Conservation (phyloP, 2,888 invertebrate species). For the Megamerina dolium region DNA sequence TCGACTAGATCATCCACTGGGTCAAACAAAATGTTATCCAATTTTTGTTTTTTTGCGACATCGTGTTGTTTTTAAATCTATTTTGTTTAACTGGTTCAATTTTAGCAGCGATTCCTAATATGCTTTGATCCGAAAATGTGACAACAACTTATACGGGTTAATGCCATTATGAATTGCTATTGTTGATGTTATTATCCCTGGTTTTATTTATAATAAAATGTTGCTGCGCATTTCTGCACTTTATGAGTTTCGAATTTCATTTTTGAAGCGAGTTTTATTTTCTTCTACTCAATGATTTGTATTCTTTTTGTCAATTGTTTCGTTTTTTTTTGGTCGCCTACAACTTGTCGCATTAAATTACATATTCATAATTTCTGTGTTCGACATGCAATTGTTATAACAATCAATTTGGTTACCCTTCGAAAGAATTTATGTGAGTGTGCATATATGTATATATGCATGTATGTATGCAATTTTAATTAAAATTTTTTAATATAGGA, state of each 20-base stretch:
- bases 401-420: background rate
- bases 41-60: no score
- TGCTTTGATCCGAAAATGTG: no score
- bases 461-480: no score
- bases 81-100: background rate
- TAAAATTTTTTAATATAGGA: no score
- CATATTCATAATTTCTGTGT: background rate
- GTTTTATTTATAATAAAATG: background rate
- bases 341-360: constrained; percentile 14
- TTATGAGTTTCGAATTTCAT: constrained; percentile 15
- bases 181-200: background rate
- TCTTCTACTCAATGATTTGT: background rate
- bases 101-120: no score
- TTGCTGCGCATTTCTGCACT: constrained; percentile 11
- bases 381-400: constrained; percentile 2
- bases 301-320: constrained; percentile 4
- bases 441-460: no score
- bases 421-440: no score
- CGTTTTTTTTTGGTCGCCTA: constrained; percentile 11
- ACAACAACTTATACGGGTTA: no score
- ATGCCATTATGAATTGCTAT: no score
- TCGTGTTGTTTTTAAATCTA: background rate
- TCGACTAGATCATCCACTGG: no score
- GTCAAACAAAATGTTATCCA: no score
- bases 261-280: no score